These are phyloP conservation scores for Stomatorhinus walkeri DNA, from an alignment of 2,797 vertebrate genomes.

Conservation along the genomic window DNA sequence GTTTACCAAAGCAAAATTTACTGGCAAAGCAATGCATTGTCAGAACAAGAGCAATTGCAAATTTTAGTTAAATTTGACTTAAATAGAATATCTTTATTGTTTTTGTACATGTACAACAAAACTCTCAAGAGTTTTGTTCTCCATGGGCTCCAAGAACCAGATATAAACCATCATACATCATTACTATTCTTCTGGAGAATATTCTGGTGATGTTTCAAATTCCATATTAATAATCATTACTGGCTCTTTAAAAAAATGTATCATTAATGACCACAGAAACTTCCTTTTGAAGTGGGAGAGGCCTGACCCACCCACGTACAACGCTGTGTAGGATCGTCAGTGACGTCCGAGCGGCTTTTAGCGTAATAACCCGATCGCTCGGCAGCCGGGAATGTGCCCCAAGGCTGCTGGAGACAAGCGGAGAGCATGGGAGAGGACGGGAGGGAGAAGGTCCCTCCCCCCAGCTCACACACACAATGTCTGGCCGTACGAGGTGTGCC, in stretches of 20 bases:
- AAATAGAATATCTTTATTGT: background rate
- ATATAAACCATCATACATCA: background rate
- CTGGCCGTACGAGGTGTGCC: background rate
- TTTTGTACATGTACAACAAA: background rate
- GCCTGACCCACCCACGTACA: background rate
- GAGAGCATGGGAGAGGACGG: background rate
- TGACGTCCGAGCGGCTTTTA: background rate
- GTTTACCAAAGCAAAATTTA: background rate
- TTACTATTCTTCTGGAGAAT: background rate
- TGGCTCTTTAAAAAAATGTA: background rate
- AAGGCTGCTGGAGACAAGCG: background rate
- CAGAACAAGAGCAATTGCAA: background rate
- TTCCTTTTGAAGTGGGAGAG: background rate
- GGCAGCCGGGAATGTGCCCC: background rate
- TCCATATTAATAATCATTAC: background rate
- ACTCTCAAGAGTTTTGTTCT: background rate
- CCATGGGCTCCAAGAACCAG: background rate
- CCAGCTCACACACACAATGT: background rate
- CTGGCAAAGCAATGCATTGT: background rate
- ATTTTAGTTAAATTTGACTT: background rate
- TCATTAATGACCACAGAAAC: background rate
- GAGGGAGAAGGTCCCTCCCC: background rate
- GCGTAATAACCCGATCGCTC: background rate
- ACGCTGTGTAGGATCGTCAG: background rate
- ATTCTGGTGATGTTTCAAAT: background rate